Conservation (phyloP, 2,797 vertebrate species). For the Psittacula echo region DNA sequence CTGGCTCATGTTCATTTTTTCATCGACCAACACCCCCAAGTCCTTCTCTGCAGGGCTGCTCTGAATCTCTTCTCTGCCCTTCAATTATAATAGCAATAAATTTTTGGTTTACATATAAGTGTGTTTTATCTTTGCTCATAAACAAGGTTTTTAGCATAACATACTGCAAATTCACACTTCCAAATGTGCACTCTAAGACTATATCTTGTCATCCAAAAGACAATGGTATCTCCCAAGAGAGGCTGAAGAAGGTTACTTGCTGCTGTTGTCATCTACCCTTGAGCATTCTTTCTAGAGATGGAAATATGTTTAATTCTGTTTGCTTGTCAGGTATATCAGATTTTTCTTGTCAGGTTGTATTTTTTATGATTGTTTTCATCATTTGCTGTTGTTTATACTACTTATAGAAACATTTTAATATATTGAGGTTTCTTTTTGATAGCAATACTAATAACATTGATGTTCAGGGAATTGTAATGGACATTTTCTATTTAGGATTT, state of each 20-base stretch:
- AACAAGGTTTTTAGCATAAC: background rate
- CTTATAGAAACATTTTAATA: background rate
- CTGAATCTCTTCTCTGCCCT: background rate
- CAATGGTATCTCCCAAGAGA: conserved; percentile 6
- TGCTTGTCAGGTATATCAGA: conserved; percentile 17
- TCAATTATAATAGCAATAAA: background rate
- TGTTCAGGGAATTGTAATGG: background rate
- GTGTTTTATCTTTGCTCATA: background rate
- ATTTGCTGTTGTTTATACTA: conserved; percentile 44
- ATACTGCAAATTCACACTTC: background rate
- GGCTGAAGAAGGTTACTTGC: background rate
- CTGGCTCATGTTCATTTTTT: too few relatives aligned
- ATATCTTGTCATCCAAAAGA: conserved; percentile 12
- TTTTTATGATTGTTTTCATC: conserved; percentile 36
- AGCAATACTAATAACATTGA: conserved; percentile 1
- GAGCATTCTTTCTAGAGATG: background rate
- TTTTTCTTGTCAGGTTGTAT: conserved; percentile 17
- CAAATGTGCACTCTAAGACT: background rate
- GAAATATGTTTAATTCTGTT: conserved; percentile 14
- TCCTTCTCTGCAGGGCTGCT: too few relatives aligned
- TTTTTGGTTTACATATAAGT: background rate
- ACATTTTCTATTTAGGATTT: background rate
- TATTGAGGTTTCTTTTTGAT: background rate
- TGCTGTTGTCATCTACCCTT: conserved; percentile 25
- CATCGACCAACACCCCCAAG: too few relatives aligned